Conservation (phyloP, 2,888 invertebrate species). For the Anorthoa munda region DNA sequence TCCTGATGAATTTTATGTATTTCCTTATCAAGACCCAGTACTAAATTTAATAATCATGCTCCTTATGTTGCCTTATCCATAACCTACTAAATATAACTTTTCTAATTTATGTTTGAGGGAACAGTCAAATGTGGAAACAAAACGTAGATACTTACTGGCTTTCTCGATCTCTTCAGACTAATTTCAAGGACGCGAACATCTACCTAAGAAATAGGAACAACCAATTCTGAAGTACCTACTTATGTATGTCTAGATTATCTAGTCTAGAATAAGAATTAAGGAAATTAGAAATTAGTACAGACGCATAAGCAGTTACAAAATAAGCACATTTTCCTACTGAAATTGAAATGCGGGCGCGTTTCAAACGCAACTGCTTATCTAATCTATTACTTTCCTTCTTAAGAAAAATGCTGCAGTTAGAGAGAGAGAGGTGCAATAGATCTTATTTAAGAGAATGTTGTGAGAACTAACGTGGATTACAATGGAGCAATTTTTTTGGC, state of each 20-base stretch:
- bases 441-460: constrained; percentile 70
- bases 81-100: not conserved
- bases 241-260: not conserved
- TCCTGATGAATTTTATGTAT: not conserved
- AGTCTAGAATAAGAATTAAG: not conserved
- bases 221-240: not conserved
- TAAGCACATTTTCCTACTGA: constrained; percentile 65
- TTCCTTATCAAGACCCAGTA: not conserved
- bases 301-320: constrained; percentile 46
- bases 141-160: not conserved
- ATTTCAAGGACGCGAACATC: not conserved
- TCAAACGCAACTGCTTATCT: constrained; percentile 45
- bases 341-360: constrained; percentile 71
- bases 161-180: not conserved
- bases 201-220: not conserved
- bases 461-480: constrained; percentile 75
- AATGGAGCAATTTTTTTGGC: constrained; percentile 73
- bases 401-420: constrained; percentile 57
- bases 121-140: not conserved
- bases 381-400: constrained; percentile 72
- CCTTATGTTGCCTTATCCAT: not conserved
- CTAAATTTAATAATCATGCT: not conserved
- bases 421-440: constrained; percentile 72
- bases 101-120: not conserved
- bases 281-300: constrained; percentile 32